A percentile compares a stretch with the other conserved stretches of the same genome.
phyloP scores from a whole-genome alignment of 2,888 invertebrate species.

The Oxycera nigricornis region DNA sequence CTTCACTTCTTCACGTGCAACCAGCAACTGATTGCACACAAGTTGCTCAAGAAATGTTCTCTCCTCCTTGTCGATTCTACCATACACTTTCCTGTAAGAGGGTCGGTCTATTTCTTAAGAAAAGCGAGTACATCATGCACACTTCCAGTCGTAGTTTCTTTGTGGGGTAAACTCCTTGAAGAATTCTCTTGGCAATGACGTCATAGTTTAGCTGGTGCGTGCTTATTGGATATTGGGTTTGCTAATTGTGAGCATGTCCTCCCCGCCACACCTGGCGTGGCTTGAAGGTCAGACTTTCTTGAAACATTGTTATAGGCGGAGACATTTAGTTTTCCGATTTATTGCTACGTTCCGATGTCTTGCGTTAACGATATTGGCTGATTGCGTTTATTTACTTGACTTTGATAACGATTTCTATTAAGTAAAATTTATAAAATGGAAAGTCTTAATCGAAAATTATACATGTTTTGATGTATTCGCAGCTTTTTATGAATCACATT shows the following conservation, averaged over 20 bases:
- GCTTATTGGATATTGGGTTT: conserved; percentile 34
- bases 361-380: too few relatives aligned
- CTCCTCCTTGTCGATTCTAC: not conserved
- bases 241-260: conserved; percentile 26
- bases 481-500: too few relatives aligned
- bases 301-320: conserved; percentile 40
- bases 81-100: not conserved
- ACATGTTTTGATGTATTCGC: too few relatives aligned
- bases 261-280: not conserved
- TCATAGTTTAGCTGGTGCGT: conserved; percentile 5
- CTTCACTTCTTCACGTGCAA: not conserved
- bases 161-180: conserved; percentile 20
- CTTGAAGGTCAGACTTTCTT: conserved; percentile 27
- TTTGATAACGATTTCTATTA: too few relatives aligned
- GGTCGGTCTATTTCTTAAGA: conserved; percentile 17
- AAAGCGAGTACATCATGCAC: not conserved
- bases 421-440: too few relatives aligned
- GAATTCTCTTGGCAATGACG: conserved; percentile 13
- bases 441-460: too few relatives aligned
- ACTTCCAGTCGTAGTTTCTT: conserved; percentile 11
- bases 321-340: too few relatives aligned
- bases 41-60: not conserved
- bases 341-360: too few relatives aligned
- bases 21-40: not conserved
- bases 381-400: too few relatives aligned